Evolutionary conservation across 2,888 invertebrate genomes (phyloP), one percentile per base, ranked within the genome.

Genomic region (Melangyna quadrimaculata): DNA sequence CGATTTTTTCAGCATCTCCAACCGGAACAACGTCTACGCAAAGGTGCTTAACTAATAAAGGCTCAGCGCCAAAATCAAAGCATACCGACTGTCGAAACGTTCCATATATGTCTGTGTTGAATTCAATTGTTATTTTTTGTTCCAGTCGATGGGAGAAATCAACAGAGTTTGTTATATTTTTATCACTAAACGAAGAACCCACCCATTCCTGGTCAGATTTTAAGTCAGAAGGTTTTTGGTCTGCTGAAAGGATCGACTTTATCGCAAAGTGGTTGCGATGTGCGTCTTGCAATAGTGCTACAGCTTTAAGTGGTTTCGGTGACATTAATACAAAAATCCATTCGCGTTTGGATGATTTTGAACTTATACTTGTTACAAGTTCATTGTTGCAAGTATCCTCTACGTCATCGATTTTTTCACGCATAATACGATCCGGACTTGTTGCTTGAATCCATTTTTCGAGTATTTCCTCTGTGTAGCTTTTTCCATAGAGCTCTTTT

Each of bases 61-160:
- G 95, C 89, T 95, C 94, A 69, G 91, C 90, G 1, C 95, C 95
- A 89, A 96, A 95, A 91, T 96, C 96, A 90, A 96, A 96, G 4
- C 96, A 94, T 2, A 97, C 93, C 1, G 95, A 94, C 91, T 97
- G 96, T 3, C 95, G 94, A 90, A 96, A 97, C 3, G 96, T 96
- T 12, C 93, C 96, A 89, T 95, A 96, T 77, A 96, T 95, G 87
- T 95, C 94, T 0, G 95, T 95, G 71, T 93, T 93, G 90, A 95
- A 96, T 61, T 93, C 93, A 48, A 96, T 92, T 67, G 93, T 93
- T 2, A 94, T 92, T 84, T 92, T 92, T 89, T 94, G 93, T 61
- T 91, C 91, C 14, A 91, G 57, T 17, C 51, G 51, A 35, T 24
- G 17, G 1, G 73, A n/a, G 19, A 17, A 1, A 17, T 86, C 84